A percentile compares a stretch with the other conserved stretches of the same genome.
Evolutionary conservation across 2,888 invertebrate species (phyloP).

Genomic region (Amiota communis): DNA sequence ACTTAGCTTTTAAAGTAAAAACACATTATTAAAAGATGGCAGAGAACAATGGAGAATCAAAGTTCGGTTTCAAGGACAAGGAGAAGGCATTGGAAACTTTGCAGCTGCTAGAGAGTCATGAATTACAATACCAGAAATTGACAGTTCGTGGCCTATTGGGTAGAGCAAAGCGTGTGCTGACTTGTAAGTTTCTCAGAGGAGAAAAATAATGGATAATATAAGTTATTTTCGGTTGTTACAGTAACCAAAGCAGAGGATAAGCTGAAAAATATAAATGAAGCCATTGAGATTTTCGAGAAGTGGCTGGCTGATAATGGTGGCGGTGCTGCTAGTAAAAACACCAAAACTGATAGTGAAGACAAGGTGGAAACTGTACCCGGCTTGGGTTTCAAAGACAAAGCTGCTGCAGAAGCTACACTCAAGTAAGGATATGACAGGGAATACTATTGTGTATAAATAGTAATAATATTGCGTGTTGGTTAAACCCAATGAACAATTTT

Average conservation of each 20-base stretch:
- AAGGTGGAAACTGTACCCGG: slow-evolving; percentile 81
- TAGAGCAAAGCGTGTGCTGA: slow-evolving; percentile 76
- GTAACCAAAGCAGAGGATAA: slow-evolving; percentile 83
- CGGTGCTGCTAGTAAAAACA: slow-evolving; percentile 69
- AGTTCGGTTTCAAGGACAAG: slow-evolving; percentile 83
- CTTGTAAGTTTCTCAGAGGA: slow-evolving; percentile 64
- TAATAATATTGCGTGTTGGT: slow-evolving; percentile 18
- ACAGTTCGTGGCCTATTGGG: slow-evolving; percentile 78
- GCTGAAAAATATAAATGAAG: slow-evolving; percentile 80
- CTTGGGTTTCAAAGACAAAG: slow-evolving; percentile 85
- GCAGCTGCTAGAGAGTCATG: slow-evolving; percentile 78
- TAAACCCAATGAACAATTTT: slow-evolving; percentile 10
- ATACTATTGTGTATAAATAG: too few species aligned
- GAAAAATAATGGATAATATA: not conserved
- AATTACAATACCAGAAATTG: slow-evolving; percentile 78
- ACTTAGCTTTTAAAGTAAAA: not conserved
- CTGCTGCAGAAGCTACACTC: slow-evolving; percentile 81
- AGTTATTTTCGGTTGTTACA: slow-evolving; percentile 61
- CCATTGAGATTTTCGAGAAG: slow-evolving; percentile 80
- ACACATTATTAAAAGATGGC: slow-evolving; percentile 35
- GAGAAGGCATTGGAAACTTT: slow-evolving; percentile 81
- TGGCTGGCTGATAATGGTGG: slow-evolving; percentile 77
- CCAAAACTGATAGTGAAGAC: slow-evolving; percentile 75
- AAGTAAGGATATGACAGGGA: slow-evolving; percentile 67
- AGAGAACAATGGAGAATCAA: slow-evolving; percentile 75